Percentiles rank a stretch among this genome's conserved stretches.
phyloP scores from a whole-genome alignment of 2,888 invertebrate species.

The Tyria jacobaeae region DNA sequence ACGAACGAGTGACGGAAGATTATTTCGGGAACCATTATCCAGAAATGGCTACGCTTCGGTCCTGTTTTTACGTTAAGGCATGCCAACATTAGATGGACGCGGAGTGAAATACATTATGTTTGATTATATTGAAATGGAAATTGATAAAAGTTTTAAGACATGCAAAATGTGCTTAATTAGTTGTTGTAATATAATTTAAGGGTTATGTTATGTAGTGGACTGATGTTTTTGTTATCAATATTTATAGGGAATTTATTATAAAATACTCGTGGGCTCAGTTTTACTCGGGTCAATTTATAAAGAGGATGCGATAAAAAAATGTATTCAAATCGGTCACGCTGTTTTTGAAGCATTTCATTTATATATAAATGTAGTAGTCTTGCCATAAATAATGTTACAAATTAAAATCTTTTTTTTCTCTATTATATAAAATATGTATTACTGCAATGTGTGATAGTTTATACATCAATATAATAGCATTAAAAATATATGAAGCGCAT shows the following conservation, averaged over 20 bases:
- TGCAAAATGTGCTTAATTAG: not conserved
- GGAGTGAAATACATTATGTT: conserved; percentile 39
- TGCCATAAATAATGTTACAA: too few species aligned
- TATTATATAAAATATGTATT: too few species aligned
- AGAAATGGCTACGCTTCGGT: conserved; percentile 77
- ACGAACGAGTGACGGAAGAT: conserved; percentile 74
- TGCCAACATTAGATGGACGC: conserved; percentile 39
- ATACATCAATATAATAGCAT: too few species aligned
- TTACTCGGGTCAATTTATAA: too few species aligned
- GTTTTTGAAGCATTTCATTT: too few species aligned
- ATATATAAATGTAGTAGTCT: too few species aligned
- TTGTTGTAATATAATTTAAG: not conserved
- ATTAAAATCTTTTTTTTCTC: too few species aligned
- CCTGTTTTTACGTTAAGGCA: conserved; percentile 74
- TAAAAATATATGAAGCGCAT: too few species aligned
- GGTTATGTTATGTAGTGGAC: not conserved
- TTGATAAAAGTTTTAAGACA: not conserved
- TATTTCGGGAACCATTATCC: conserved; percentile 82
- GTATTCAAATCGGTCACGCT: too few species aligned
- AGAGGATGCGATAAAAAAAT: too few species aligned
- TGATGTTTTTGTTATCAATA: not conserved
- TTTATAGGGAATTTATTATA: not conserved
- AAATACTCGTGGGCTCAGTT: too few species aligned
- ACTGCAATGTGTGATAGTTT: too few species aligned
- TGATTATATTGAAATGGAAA: conserved; percentile 27